Evolutionary conservation across 2,113 vertebrate genomes (phyloP), one percentile per base, ranked within the genome.

Genomic region (Ptyas mucosa): DNA sequence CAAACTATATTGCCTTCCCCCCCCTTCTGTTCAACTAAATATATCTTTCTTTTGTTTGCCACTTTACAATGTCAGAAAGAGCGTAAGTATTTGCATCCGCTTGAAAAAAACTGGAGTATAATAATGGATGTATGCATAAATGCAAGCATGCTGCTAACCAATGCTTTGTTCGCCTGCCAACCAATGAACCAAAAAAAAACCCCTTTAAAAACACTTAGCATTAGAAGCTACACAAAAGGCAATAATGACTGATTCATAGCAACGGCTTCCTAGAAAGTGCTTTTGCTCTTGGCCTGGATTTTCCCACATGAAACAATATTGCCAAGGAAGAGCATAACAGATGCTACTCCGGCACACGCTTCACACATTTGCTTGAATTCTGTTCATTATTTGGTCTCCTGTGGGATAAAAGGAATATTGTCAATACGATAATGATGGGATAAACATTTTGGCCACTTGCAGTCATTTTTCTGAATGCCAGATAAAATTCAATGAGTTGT

Each of bases 361-460:
- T 93, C 12, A 0, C 51, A 95, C 9, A 0, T 58, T 90, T 61
- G 91, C 88, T 92, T 93, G 75, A 87, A 90, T 94, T 93, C 20
- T 93, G 92, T 91, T 96, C 93, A 95, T 95, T 94, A 91, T 90
- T 93, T 4, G 9, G 95, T 95, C 96, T 96, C 94, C 95, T 95
- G 14, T 1, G 86, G 92, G 93, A 94, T 92, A 93, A 96, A 96
- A 69, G 94, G 29, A 93, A 88, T 20, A 96, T 95, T 95, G 93
- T 95, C 90, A 93, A 93, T 94, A 95, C 91, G 88, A 94, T 96
- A 95, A 97, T 96, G 92, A 94, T 24, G 75, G 61, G 81, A 85
- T 93, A 97, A 97, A 96, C 93, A 96, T 94, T 96, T 96, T 95
- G 95, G 89, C 94, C 91, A 95, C 87, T 96, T 94, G 52, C 95